Evolutionary conservation across 2,113 vertebrate genomes (phyloP).

Genomic region (Amazona vittata): DNA sequence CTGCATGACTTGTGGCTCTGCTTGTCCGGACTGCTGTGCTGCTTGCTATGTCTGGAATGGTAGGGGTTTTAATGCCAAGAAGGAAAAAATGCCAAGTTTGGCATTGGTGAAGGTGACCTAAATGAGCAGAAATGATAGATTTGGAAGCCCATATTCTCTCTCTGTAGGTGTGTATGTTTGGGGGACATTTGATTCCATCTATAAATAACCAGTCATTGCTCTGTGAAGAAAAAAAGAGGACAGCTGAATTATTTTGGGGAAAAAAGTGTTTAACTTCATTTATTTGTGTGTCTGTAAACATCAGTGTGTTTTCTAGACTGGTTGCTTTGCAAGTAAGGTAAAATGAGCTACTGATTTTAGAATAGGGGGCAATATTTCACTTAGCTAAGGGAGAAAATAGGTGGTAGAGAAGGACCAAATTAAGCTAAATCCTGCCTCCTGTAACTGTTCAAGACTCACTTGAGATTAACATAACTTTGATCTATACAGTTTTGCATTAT

Average conservation of each 20-base stretch:
- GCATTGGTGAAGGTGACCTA: not conserved
- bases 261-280: not conserved
- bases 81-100: not conserved
- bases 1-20: not conserved
- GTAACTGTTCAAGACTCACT: not conserved
- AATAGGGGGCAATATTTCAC: not conserved
- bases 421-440: not conserved
- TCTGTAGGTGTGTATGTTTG: not conserved
- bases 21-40: not conserved
- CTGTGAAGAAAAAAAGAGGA: not conserved
- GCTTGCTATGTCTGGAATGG: not conserved
- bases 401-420: not conserved
- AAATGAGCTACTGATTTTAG: not conserved
- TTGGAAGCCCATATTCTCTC: not conserved
- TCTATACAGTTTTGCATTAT: not conserved
- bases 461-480: not conserved
- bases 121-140: not conserved
- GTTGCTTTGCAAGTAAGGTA: not conserved
- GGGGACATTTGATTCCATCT: conserved; percentile 11
- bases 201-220: not conserved
- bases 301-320: not conserved
- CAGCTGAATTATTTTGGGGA: not conserved
- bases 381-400: not conserved
- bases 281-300: not conserved
- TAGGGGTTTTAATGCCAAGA: not conserved